Evolutionary conservation across 2,888 invertebrate genomes (phyloP), one percentile per base, ranked within the genome.

Genomic region (Drosophila peninsularis): DNA sequence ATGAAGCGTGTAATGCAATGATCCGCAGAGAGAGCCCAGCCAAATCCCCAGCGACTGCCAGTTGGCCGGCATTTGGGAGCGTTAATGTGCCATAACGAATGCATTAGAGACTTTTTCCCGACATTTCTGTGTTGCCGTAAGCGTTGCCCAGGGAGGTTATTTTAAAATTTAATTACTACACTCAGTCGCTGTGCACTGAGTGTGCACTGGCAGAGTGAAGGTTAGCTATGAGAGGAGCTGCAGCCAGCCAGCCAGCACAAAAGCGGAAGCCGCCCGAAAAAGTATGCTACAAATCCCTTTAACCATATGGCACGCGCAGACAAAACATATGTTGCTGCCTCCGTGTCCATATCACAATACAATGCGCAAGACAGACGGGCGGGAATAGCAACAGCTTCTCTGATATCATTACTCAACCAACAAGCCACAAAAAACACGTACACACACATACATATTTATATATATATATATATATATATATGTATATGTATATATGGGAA

Each of bases 71-170:
- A 76, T 71, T 81, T 75, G 76, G 82, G 82, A 81, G 67, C 82
- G 86, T 82, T 85, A 88, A 88, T 85, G 83, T 85, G 86, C 81
- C 88, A 80, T 85, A 88, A 81, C 86, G 78, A 85, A 86, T 88
- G 83, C 86, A 88, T 85, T 88, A 82, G 88, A 80, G 82, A 78
- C 70, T 64, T 74, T 64, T 74, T 60, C 42, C 68, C 66, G 27
- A 19, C 27, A 27, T 45, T 14, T 27, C 45, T 14, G 19, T 47
- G 61, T 64, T 64, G 47, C 6, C 27, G 27, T 66, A 57, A 75
- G 72, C 75, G 60, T 54, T 67, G 80, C 69, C 68, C 62, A 11
- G 76, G 75, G 62, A 66, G 45, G 50, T 45, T 65, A 68, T 73
- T 78, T 84, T 75, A 86, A 83, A 83, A 83, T 82, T 83, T 83